phyloP scores from a whole-genome alignment of 2,888 invertebrate genomes.

The Scaptomyza cyrtandrae region DNA sequence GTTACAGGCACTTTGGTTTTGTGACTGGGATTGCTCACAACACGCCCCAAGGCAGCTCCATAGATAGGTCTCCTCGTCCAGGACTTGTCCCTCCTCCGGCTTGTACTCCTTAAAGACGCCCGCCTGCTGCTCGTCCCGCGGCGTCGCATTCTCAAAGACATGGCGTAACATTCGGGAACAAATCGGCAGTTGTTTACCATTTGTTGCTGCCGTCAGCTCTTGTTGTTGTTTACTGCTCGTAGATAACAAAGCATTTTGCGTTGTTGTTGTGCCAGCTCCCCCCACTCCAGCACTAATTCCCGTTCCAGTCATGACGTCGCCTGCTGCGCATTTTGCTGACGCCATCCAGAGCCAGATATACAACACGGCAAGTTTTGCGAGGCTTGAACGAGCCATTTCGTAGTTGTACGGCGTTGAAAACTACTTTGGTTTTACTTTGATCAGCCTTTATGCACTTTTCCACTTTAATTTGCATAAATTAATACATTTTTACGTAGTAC shows the following conservation, averaged over 20 bases:
- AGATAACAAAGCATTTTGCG: constrained; percentile 38
- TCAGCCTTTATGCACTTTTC: constrained; percentile 31
- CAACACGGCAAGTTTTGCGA: constrained; percentile 15
- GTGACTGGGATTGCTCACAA: constrained; percentile 76
- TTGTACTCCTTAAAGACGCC: constrained; percentile 86
- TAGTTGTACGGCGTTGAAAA: constrained; percentile 4
- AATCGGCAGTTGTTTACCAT: constrained; percentile 43
- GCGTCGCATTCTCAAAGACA: constrained; percentile 83
- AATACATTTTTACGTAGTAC: constrained; percentile 44
- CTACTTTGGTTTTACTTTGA: constrained; percentile 10
- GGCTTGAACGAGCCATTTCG: constrained; percentile 26
- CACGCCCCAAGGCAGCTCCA: constrained; percentile 88
- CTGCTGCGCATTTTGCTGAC: constrained; percentile 61
- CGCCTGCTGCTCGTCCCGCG: constrained; percentile 86
- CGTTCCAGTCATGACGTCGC: constrained; percentile 57
- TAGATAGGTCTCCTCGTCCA: constrained; percentile 87
- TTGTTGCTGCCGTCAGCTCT: constrained; percentile 5
- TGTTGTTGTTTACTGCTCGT: constrained; percentile 8
- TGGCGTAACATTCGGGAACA: constrained; percentile 83
- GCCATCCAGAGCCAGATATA: constrained; percentile 54
- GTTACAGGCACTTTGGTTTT: constrained; percentile 86
- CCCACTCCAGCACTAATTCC: constrained; percentile 24
- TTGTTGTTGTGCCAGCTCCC: constrained; percentile 33
- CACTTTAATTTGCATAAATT: constrained; percentile 27
- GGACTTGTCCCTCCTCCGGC: constrained; percentile 81